Evolutionary conservation across 2,797 vertebrate genomes (phyloP).

Genomic region (Nothura maculosa): DNA sequence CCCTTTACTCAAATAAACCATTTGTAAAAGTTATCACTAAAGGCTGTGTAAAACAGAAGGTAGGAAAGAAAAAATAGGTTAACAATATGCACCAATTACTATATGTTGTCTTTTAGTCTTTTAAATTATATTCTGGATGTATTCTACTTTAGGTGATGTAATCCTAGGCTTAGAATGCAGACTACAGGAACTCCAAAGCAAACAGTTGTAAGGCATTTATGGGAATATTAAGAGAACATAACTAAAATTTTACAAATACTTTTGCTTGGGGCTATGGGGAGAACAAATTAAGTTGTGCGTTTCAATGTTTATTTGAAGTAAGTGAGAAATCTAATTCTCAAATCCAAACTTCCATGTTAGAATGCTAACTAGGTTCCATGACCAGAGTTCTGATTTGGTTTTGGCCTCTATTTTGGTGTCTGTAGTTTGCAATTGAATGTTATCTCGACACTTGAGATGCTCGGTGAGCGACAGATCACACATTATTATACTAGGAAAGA

Average conservation of each 20-base stretch:
- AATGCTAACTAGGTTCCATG: neutral
- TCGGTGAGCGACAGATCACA: neutral
- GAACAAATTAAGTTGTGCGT: neutral
- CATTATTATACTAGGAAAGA: neutral
- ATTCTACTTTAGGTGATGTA: neutral
- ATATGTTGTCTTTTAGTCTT: neutral
- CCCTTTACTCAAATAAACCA: neutral
- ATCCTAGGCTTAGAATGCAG: neutral
- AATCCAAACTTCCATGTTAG: constrained; percentile 9
- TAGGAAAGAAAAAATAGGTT: neutral
- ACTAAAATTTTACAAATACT: constrained; percentile 35
- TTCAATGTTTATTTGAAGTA: constrained; percentile 59
- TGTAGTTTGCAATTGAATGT: neutral
- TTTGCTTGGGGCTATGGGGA: neutral
- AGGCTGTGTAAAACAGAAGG: neutral
- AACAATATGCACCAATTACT: neutral
- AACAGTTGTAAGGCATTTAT: neutral
- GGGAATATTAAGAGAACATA: neutral
- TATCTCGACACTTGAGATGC: neutral
- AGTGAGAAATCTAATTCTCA: constrained; percentile 24
- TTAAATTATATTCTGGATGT: neutral
- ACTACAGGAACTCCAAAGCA: neutral
- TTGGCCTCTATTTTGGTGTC: neutral
- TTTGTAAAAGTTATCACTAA: neutral
- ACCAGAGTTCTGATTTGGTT: neutral